Base-by-base conservation (phyloP, 2,797 vertebrate genomes). In the Sebastes melanostomus region DNA sequence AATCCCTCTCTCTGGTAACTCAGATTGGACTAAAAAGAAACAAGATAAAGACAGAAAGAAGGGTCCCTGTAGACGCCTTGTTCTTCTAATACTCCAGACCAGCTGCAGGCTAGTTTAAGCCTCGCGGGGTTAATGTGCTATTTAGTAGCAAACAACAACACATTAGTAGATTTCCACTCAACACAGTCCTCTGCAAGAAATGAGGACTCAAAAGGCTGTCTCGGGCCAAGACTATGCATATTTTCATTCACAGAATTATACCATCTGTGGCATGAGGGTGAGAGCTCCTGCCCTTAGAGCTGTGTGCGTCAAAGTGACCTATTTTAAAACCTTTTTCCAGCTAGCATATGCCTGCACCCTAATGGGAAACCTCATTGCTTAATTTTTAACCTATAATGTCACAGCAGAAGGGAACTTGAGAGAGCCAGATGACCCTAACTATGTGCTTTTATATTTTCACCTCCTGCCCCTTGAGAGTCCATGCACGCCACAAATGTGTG, bases 91-190 rank as follows among this genome's bases (percentile, higher is more conserved):
- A 75, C 66, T 86, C 59, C 42, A 29, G 66, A 86, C 72, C 82
- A 87, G 78, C 81, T 83, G 63, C 73, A 84, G 66, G 83, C 60
- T 73, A 69, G 34, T 77, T 79, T 72, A 76, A 82, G 83, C 81
- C 88, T 82, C 59, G 60, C 30, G 58, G 65, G 85, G 86, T 83
- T 91, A 84, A 89, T 89, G 86, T 85, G 84, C 88, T 89, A 87
- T 92, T 91, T 86, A 90, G 85, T 27, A 84, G 82, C 86, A 90
- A 88, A 91, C 81, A 90, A 71, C 67, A 85, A 77, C 70, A 88
- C 69, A 78, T 71, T 71, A 86, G 75, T 88, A 86, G 81, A 89
- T 89, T 88, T 86, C 79, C 75, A 83, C 84, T 86, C 81, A 82
- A 76, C 72, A 63, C 32, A 62, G 65, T 38, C 54, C 61, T 63